Percentiles rank a stretch among this genome's conserved stretches.
Evolutionary conservation across 2,797 vertebrate species (phyloP).

Genomic region (Pipistrellus nathusii): DNA sequence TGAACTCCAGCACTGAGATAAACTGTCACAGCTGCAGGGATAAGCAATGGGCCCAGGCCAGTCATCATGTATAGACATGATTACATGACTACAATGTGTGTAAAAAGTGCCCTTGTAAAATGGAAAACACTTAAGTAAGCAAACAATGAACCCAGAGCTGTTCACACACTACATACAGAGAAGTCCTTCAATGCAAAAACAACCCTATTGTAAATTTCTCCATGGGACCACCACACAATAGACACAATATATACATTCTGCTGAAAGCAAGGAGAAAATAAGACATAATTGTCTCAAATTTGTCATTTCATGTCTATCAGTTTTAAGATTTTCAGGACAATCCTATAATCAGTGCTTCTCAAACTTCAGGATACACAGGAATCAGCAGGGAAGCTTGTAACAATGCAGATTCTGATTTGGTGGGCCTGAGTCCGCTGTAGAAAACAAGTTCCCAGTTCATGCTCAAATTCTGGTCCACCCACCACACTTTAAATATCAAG

Average conservation of each 20-base stretch:
- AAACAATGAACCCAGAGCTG: background rate
- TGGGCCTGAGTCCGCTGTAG: background rate
- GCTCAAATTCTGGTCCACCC: no score
- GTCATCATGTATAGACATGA: background rate
- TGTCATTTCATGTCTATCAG: background rate
- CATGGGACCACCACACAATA: background rate
- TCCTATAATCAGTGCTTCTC: background rate
- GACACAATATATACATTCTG: background rate
- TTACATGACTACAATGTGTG: background rate
- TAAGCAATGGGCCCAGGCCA: background rate
- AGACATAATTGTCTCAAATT: background rate
- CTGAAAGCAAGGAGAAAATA: conserved; percentile 20
- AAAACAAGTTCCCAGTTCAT: background rate
- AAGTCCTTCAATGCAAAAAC: conserved; percentile 2
- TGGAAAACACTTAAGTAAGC: conserved; percentile 57
- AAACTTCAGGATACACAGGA: background rate
- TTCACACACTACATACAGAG: background rate
- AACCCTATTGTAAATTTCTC: background rate
- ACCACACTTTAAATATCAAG: background rate
- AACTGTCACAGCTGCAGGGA: conserved; percentile 47
- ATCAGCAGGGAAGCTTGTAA: background rate
- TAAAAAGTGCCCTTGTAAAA: conserved; percentile 34
- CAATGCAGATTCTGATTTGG: background rate
- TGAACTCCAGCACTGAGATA: conserved; percentile 19
- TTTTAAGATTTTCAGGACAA: background rate